Percentiles rank a stretch among this genome's conserved stretches.
phyloP scores from a whole-genome alignment of 2,888 invertebrate genomes.

The Heliconius sara region DNA sequence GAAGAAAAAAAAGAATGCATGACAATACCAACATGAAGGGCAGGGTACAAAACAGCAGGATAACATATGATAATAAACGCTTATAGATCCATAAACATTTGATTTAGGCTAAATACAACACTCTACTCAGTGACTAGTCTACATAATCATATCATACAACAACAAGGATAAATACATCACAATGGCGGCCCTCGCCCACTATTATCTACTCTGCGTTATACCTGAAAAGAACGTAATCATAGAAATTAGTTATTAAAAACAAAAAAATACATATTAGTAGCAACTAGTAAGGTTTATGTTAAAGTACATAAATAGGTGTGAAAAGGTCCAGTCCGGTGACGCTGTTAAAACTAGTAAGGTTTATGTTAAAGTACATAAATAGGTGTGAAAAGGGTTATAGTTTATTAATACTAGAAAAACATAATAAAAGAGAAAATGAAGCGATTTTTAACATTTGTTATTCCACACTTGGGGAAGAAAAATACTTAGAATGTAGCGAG shows the following conservation, averaged over 20 bases:
- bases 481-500: too few species aligned
- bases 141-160: constrained; percentile 68
- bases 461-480: too few species aligned
- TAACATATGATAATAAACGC: constrained; percentile 71
- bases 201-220: not conserved
- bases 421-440: too few species aligned
- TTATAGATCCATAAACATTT: constrained; percentile 79
- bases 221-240: not conserved
- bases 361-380: not conserved
- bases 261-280: not conserved
- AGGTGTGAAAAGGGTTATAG: not conserved
- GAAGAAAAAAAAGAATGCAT: not conserved
- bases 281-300: not conserved
- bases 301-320: not conserved
- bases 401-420: too few species aligned
- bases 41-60: constrained; percentile 61
- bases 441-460: too few species aligned
- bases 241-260: not conserved
- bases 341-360: not conserved
- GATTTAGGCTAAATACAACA: constrained; percentile 80
- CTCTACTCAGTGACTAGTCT: constrained; percentile 83
- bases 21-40: constrained; percentile 59
- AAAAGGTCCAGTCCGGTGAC: too few species aligned
- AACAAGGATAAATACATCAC: constrained; percentile 78
- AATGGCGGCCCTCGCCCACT: constrained; percentile 48